Conservation (phyloP, 2,797 vertebrate genomes). For the Microchirus variegatus region DNA sequence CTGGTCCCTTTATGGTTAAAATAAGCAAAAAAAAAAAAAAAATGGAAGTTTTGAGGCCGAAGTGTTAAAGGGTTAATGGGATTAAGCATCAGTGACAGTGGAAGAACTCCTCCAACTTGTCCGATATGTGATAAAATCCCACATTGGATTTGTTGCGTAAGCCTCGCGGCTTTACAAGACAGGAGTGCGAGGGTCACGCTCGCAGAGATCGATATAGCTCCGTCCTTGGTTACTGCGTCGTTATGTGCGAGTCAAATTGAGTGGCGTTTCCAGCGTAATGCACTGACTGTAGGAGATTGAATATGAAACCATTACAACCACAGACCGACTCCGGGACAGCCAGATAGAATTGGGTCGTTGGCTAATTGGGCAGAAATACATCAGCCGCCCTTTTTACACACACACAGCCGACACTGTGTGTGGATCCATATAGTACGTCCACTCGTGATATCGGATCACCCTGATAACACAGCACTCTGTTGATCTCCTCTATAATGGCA, state of each 20-base stretch:
- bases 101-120: slow-evolving; percentile 6
- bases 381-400: slow-evolving; percentile 32
- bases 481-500: slow-evolving; percentile 22
- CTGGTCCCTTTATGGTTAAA: too few species aligned
- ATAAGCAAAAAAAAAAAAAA: too few species aligned
- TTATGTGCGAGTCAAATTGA: slow-evolving; percentile 47
- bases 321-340: slow-evolving; percentile 57
- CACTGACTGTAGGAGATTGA: slow-evolving; percentile 61
- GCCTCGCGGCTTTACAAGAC: background rate
- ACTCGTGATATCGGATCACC: background rate
- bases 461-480: slow-evolving; percentile 8
- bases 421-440: slow-evolving; percentile 7
- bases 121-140: slow-evolving; percentile 20
- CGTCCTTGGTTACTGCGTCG: slow-evolving; percentile 50
- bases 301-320: slow-evolving; percentile 68
- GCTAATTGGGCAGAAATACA: slow-evolving; percentile 75
- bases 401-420: background rate
- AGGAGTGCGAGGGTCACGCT: slow-evolving; percentile 5
- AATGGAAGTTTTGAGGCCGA: too few species aligned
- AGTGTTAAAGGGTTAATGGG: too few species aligned
- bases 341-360: slow-evolving; percentile 73
- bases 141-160: slow-evolving; percentile 6
- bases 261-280: slow-evolving; percentile 48
- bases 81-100: slow-evolving; percentile 1
- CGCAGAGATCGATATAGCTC: slow-evolving; percentile 55